A percentile compares a stretch with the other conserved stretches of the same genome.
Evolutionary conservation across 2,797 vertebrate genomes (phyloP).

Genomic region (Arnoldichthys spilopterus): DNA sequence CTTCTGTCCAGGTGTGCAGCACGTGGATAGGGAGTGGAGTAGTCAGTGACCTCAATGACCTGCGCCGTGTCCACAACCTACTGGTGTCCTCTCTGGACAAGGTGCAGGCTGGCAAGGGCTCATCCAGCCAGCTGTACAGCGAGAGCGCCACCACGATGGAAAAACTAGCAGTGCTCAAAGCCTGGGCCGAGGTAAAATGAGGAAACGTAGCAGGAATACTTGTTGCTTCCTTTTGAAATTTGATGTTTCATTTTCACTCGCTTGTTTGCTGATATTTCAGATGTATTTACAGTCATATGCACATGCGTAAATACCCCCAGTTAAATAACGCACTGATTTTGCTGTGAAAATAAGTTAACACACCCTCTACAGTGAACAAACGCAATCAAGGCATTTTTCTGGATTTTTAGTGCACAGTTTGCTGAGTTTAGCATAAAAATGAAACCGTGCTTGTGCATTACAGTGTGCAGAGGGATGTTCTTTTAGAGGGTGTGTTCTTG

Average conservation of each 20-base stretch:
- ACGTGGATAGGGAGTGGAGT: slow-evolving; percentile 98
- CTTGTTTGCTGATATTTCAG: too few relatives aligned
- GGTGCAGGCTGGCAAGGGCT: slow-evolving; percentile 93
- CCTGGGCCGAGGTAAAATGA: slow-evolving; percentile 92
- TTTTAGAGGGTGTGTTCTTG: too few relatives aligned
- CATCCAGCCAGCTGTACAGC: slow-evolving; percentile 93
- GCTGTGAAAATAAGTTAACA: too few relatives aligned
- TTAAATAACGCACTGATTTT: too few relatives aligned
- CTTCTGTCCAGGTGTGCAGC: slow-evolving; percentile 87
- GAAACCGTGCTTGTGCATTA: too few relatives aligned
- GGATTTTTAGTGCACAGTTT: too few relatives aligned
- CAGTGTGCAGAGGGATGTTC: too few relatives aligned
- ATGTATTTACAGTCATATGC: too few relatives aligned
- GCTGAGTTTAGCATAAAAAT: too few relatives aligned
- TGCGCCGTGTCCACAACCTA: slow-evolving; percentile 96
- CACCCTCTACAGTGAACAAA: too few relatives aligned
- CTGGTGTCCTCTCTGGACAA: slow-evolving; percentile 98
- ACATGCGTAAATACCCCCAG: too few relatives aligned
- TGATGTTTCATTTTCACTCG: neutral
- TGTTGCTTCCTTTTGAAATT: neutral
- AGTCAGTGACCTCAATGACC: slow-evolving; percentile 98
- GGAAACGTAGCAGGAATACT: neutral
- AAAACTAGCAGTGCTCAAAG: slow-evolving; percentile 95
- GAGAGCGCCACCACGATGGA: slow-evolving; percentile 99
- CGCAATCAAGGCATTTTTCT: too few relatives aligned